These are phyloP conservation scores for Toxotes jaculatrix DNA, from an alignment of 2,113 vertebrate genomes.

Conservation along the genomic window DNA sequence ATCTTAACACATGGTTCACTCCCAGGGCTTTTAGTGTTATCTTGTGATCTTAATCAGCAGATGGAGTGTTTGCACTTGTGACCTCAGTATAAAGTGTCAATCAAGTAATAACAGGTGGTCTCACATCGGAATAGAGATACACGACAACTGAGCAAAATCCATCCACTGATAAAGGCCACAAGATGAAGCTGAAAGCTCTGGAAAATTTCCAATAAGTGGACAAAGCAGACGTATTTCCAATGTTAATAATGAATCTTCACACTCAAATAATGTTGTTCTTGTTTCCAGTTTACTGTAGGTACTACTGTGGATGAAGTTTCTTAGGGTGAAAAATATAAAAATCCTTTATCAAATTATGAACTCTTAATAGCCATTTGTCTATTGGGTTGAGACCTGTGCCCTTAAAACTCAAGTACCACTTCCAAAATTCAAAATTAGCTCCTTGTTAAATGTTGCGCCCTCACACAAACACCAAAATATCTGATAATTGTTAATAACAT, in stretches of 20 bases:
- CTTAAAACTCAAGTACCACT: background rate
- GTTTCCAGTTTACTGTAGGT: background rate
- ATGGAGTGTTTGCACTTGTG: background rate
- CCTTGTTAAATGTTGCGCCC: constrained; percentile 6
- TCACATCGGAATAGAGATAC: background rate
- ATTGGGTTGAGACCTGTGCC: background rate
- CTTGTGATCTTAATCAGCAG: constrained; percentile 1
- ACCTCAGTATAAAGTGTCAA: background rate
- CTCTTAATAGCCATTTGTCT: background rate
- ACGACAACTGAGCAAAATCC: constrained; percentile 2
- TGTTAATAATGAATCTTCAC: background rate
- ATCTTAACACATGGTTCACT: background rate
- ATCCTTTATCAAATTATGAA: constrained; percentile 7
- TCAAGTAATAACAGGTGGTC: background rate
- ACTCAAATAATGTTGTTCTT: background rate
- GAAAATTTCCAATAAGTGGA: background rate
- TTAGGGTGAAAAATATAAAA: constrained; percentile 14
- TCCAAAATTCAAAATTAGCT: background rate
- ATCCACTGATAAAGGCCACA: background rate
- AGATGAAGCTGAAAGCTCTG: background rate
- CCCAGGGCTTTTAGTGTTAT: background rate
- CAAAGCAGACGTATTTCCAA: background rate
- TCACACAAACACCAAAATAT: constrained; percentile 14
- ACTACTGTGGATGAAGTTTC: background rate
- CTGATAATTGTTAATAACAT: background rate